Evolutionary conservation across 2,113 vertebrate genomes (phyloP), one percentile per base, ranked within the genome.

Genomic region (Rhagologus leucostigma): DNA sequence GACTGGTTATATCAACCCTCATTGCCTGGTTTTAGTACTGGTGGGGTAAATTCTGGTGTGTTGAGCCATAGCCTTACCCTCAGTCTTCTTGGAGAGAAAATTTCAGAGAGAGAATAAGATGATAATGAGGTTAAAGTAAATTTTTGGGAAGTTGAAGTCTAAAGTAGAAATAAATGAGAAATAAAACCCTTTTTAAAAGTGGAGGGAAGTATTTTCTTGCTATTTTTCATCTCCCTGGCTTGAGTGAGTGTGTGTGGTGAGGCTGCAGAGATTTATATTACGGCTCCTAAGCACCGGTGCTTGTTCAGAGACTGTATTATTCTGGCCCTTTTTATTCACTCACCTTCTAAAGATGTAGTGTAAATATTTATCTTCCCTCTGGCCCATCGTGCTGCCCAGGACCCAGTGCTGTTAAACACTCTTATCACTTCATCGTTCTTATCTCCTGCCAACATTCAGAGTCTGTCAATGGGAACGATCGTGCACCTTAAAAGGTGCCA

Each of bases 201-300:
- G 86, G 60, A 94, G 62, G 64, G 53, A 93, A 87, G 92, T 94
- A 93, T 97, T 95, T 95, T 95, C 92, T 90, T 71, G 90, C 93
- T 90, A 93, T 97, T 96, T 96, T 96, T 97, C 93, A 95, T 94
- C 73, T 95, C 94, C 65, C 88, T 94, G 95, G 68, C 92, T 96
- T 95, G 90, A 96, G 83, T 93, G 95, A 94, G 83, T 68, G 69
- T 75, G 76, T 88, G 90, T 93, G 33, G 0, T 24, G 75, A 70
- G 65, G 86, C 88, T 87, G 76, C 76, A 71, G 80, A 96, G 93
- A 96, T 97, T 96, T 96, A 96, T 96, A 90, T 92, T 83, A 49
- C 69, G 92, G 92, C 76, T 96, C 80, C 83, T 74, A 63, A 95
- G 95, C 83, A 74, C 88, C 5, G 1, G 73, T 88, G 85, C 93